phyloP scores from a whole-genome alignment of 2,888 invertebrate species.

The Drosophila anomalata region DNA sequence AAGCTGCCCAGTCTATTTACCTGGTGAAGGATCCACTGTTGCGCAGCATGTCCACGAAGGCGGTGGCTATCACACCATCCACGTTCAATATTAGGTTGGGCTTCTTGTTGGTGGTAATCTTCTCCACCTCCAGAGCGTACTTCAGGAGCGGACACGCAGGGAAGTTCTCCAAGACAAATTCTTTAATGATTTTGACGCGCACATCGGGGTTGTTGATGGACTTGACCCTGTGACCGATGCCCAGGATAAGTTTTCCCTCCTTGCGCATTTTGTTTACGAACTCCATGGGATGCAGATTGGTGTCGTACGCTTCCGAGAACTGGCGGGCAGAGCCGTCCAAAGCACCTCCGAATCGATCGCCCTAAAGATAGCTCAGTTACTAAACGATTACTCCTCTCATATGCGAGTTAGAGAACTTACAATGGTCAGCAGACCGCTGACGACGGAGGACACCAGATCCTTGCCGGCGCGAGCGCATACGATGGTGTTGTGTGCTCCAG shows the following conservation, averaged over 20 bases:
- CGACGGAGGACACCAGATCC: conserved; percentile 97
- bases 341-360: conserved; percentile 99
- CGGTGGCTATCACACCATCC: conserved; percentile 98
- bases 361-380: conserved; percentile 85
- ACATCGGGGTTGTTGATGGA: conserved; percentile 99
- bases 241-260: conserved; percentile 99
- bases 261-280: conserved; percentile 99
- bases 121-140: conserved; percentile 98
- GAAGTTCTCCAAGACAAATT: conserved; percentile 96
- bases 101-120: conserved; percentile 99
- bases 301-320: conserved; percentile 98
- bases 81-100: conserved; percentile 99
- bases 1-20: conserved; percentile 83
- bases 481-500: conserved; percentile 99
- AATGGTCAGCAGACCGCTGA: conserved; percentile 98
- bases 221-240: conserved; percentile 97
- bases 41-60: conserved; percentile 98
- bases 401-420: conserved; percentile 85
- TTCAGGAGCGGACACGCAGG: conserved; percentile 96
- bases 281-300: conserved; percentile 97
- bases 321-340: conserved; percentile 98
- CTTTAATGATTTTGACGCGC: conserved; percentile 97
- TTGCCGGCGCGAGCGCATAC: conserved; percentile 98
- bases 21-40: conserved; percentile 97
- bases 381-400: too few species aligned